Evolutionary conservation across 2,113 vertebrate genomes (phyloP).

Genomic region (Arizona elegans): DNA sequence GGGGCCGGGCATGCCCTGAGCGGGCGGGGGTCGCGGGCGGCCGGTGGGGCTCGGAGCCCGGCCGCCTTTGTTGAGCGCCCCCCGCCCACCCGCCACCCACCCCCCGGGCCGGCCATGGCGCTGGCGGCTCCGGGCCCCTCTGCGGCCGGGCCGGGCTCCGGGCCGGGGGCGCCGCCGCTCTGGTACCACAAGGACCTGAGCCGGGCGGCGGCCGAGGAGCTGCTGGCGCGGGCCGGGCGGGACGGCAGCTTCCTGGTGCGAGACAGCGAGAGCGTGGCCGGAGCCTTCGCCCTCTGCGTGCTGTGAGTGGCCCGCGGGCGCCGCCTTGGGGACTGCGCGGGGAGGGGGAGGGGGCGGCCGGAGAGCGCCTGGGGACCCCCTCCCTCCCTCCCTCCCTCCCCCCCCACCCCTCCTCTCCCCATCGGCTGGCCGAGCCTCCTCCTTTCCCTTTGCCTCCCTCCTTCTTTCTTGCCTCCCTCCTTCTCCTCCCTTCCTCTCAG

Average conservation of each 20-base stretch:
- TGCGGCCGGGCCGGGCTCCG: conserved; percentile 62
- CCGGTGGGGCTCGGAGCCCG: neutral
- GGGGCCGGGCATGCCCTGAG: neutral
- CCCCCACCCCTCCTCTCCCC: too few relatives aligned
- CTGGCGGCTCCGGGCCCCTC: neutral
- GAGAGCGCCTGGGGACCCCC: too few relatives aligned
- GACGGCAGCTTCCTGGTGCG: conserved; percentile 95
- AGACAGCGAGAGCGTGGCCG: conserved; percentile 91
- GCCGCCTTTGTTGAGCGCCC: neutral
- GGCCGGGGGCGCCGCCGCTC: conserved; percentile 55
- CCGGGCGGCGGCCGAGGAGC: conserved; percentile 89
- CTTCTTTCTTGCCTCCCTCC: rapidly evolving
- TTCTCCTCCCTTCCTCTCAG: too few relatives aligned
- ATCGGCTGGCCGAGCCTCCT: too few relatives aligned
- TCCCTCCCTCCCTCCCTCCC: too few relatives aligned
- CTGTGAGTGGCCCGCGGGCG: conserved; percentile 76
- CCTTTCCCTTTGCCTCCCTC: too few relatives aligned
- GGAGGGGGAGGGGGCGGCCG: too few relatives aligned
- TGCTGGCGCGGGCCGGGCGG: conserved; percentile 84
- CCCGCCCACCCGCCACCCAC: conserved; percentile 64
- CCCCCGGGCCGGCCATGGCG: conserved; percentile 11
- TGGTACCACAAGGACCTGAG: conserved; percentile 95
- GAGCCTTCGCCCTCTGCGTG: conserved; percentile 88
- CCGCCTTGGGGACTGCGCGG: neutral
- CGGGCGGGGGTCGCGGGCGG: neutral